phyloP scores from a whole-genome alignment of 2,888 invertebrate species.

The Leptodirus hochenwartii region DNA sequence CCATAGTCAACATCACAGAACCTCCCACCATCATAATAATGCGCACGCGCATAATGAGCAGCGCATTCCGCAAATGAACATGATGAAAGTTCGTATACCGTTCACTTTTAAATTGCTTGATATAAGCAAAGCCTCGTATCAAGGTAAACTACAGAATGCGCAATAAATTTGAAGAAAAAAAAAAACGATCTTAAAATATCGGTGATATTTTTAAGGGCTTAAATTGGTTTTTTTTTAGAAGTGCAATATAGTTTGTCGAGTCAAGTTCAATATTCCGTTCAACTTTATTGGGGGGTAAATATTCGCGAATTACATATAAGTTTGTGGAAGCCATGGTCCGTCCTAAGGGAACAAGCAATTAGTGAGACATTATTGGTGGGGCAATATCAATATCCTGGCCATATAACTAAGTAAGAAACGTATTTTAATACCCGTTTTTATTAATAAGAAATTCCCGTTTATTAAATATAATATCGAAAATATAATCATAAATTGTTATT shows the following conservation, averaged over 20 bases:
- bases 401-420: slow-evolving; percentile 2
- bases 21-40: slow-evolving; percentile 7
- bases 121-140: slow-evolving; percentile 48
- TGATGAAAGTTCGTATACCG: slow-evolving; percentile 70
- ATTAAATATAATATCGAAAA: not conserved
- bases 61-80: slow-evolving; percentile 57
- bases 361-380: slow-evolving; percentile 36
- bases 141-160: slow-evolving; percentile 41
- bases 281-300: slow-evolving; percentile 64
- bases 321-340: slow-evolving; percentile 53
- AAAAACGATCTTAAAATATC: slow-evolving; percentile 6
- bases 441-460: not conserved
- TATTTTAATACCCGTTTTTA: not conserved
- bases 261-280: slow-evolving; percentile 53
- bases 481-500: slow-evolving; percentile 4
- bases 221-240: slow-evolving; percentile 35
- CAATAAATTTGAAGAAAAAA: too few species aligned
- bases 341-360: slow-evolving; percentile 42
- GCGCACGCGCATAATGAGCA: slow-evolving; percentile 26
- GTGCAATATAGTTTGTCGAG: slow-evolving; percentile 57
- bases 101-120: slow-evolving; percentile 64
- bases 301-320: slow-evolving; percentile 58
- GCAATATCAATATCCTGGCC: slow-evolving; percentile 25
- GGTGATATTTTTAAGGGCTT: not conserved
- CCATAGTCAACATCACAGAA: too few species aligned